Percentiles rank a stretch among this genome's conserved stretches.
Evolutionary conservation across 2,888 invertebrate genomes (phyloP).

Genomic region (Boloria euphrosyne): DNA sequence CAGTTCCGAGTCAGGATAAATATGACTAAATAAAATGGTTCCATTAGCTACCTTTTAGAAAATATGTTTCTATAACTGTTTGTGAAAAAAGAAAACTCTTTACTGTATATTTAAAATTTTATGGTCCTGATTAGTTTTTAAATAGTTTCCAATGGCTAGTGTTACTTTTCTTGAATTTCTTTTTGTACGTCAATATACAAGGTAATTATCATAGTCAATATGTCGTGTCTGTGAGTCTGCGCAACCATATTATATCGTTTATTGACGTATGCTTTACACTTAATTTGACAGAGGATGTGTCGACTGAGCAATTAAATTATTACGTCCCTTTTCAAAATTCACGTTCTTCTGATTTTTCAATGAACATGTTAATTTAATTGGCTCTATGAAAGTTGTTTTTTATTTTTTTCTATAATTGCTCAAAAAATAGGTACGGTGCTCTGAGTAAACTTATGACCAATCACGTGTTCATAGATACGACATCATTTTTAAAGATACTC

Average conservation of each 20-base stretch:
- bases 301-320: slow-evolving; percentile 28
- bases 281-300: slow-evolving; percentile 46
- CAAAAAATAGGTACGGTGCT: background rate
- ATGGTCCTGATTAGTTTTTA: background rate
- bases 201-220: slow-evolving; percentile 2
- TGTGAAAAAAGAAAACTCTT: background rate
- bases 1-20: background rate
- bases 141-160: too few species aligned
- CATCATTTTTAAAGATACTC: too few species aligned
- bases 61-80: background rate
- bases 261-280: slow-evolving; percentile 50
- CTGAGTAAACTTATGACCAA: too few species aligned
- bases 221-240: slow-evolving; percentile 18
- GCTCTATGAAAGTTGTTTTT: background rate
- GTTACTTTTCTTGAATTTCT: background rate
- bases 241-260: slow-evolving; percentile 38
- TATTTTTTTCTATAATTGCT: background rate
- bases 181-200: background rate
- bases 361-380: slow-evolving; percentile 19
- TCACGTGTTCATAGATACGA: too few species aligned
- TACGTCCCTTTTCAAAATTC: slow-evolving; percentile 17
- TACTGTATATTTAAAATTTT: background rate
- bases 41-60: background rate
- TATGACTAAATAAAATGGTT: background rate
- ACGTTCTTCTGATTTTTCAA: slow-evolving; percentile 19